Evolutionary conservation across 1,140 invertebrate species (phyloP).

Genomic region (Phenacoccus solenopsis): DNA sequence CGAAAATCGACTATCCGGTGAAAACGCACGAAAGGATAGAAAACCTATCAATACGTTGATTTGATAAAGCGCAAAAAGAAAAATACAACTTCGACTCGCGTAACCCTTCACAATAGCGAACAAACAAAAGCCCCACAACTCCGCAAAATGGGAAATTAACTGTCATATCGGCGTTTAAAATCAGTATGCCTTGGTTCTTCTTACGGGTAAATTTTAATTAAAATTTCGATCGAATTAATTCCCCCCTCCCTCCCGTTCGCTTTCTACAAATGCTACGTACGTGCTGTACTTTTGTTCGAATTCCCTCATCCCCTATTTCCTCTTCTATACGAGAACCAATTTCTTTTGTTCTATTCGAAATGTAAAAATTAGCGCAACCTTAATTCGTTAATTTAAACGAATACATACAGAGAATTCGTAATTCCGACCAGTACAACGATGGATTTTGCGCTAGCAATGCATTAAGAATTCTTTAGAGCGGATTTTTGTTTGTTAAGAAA

Average conservation of each 20-base stretch:
- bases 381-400: no score
- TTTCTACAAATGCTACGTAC: no score
- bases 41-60: constrained; percentile 4
- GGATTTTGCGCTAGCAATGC: no score
- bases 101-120: background rate
- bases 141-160: background rate
- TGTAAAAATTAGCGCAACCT: no score
- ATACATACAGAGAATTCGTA: no score
- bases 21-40: background rate
- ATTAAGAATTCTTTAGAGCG: no score
- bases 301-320: no score
- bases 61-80: constrained; percentile 5
- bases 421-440: no score
- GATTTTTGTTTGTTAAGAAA: no score
- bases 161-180: background rate
- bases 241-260: background rate
- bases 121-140: constrained; percentile 4
- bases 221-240: background rate
- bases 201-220: background rate
- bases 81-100: background rate
- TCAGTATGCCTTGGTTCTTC: background rate
- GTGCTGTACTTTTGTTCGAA: no score
- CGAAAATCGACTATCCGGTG: constrained; percentile 5
- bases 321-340: no score
- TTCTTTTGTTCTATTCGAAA: no score